Conservation (phyloP, 2,797 vertebrate species). For the Lycodopsis pacificus region DNA sequence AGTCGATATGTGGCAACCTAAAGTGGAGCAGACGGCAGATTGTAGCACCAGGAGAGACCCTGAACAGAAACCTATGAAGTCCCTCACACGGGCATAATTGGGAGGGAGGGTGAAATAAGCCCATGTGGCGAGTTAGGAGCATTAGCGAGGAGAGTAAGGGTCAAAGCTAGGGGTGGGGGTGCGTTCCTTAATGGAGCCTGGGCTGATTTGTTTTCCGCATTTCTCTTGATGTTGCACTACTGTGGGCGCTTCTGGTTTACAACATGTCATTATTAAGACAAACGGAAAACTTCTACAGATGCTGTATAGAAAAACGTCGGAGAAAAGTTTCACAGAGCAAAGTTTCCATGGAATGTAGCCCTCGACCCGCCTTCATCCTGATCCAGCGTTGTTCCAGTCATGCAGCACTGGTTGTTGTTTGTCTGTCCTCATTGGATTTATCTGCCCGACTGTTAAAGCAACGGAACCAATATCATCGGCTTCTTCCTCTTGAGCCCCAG, state of each 20-base stretch:
- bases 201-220: slow-evolving; percentile 21
- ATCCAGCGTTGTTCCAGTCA: neutral
- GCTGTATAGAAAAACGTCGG: neutral
- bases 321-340: neutral
- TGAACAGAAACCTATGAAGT: slow-evolving; percentile 57
- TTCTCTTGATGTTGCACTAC: slow-evolving; percentile 10
- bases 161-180: slow-evolving; percentile 15
- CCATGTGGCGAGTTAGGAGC: slow-evolving; percentile 46
- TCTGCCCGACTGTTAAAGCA: slow-evolving; percentile 2
- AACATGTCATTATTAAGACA: slow-evolving; percentile 8
- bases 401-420: slow-evolving; percentile 15
- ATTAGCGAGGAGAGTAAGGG: slow-evolving; percentile 44
- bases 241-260: slow-evolving; percentile 1
- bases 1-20: slow-evolving; percentile 52
- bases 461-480: slow-evolving; percentile 3
- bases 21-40: slow-evolving; percentile 58
- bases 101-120: slow-evolving; percentile 40
- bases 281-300: neutral
- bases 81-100: slow-evolving; percentile 51
- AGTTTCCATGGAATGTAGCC: neutral
- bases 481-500: slow-evolving; percentile 4
- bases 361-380: neutral
- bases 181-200: slow-evolving; percentile 10
- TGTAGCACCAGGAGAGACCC: slow-evolving; percentile 43
- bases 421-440: slow-evolving; percentile 16